Percentiles rank a stretch among this genome's conserved stretches.
Evolutionary conservation across 2,797 vertebrate genomes (phyloP).

Genomic region (Parauchenoglanis punctatus): DNA sequence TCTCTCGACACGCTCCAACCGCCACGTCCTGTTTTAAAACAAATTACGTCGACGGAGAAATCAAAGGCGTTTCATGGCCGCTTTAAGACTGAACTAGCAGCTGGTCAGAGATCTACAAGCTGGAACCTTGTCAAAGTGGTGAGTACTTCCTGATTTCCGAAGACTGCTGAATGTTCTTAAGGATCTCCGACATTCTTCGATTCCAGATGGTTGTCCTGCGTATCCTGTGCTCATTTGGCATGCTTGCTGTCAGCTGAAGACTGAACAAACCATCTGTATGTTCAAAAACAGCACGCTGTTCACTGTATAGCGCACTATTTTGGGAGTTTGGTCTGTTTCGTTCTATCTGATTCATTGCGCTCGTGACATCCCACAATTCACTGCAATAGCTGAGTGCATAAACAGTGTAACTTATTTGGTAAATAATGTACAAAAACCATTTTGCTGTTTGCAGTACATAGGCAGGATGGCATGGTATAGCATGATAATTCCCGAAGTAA

Average conservation of each 20-base stretch:
- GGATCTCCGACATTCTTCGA: neutral
- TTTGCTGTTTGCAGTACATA: neutral
- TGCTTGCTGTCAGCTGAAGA: neutral
- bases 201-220: slow-evolving; percentile 13
- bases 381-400: neutral
- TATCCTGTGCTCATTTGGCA: neutral
- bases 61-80: neutral
- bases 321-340: neutral
- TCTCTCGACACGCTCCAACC: neutral
- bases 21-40: neutral
- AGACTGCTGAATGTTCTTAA: neutral
- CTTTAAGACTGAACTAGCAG: neutral
- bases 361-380: neutral
- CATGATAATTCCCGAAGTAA: neutral
- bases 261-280: slow-evolving; percentile 6
- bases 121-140: neutral
- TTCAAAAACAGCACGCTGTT: neutral
- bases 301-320: neutral
- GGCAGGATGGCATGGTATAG: neutral
- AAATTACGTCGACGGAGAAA: neutral
- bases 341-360: neutral
- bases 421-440: neutral
- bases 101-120: neutral
- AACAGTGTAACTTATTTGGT: neutral
- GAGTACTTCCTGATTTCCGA: slow-evolving; percentile 5